Percentiles rank a stretch among this genome's conserved stretches.
These are phyloP conservation scores for Tychaedon coryphoeus DNA, from an alignment of 2,113 vertebrate species.

Conservation along the genomic window DNA sequence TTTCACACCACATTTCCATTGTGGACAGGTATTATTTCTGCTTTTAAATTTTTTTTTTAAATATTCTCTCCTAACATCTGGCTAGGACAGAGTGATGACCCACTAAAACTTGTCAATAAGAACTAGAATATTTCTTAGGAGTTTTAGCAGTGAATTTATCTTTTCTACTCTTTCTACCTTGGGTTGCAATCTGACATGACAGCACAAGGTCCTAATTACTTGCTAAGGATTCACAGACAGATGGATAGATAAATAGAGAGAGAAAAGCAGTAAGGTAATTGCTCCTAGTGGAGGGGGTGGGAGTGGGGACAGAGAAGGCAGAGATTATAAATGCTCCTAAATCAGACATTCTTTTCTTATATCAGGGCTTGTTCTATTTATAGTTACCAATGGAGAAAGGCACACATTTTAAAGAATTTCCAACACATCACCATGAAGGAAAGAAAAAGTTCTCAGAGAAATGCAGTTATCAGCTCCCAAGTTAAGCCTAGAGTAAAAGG, in stretches of 20 bases:
- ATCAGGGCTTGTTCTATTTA: not conserved
- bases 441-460: not conserved
- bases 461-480: not conserved
- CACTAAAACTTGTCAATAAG: not conserved
- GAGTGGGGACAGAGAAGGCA: not conserved
- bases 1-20: not conserved
- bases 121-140: not conserved
- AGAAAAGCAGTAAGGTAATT: not conserved
- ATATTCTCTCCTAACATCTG: not conserved
- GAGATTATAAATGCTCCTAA: conserved; percentile 18
- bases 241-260: not conserved
- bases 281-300: not conserved
- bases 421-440: not conserved
- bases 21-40: not conserved
- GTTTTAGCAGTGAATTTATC: not conserved
- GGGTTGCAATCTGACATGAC: not conserved
- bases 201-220: not conserved
- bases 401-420: not conserved
- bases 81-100: not conserved
- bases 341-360: not conserved
- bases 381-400: not conserved
- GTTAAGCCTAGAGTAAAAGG: not conserved
- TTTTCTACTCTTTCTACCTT: not conserved
- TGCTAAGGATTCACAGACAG: not conserved
- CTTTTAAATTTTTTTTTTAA: not conserved